Conservation (phyloP, 2,888 invertebrate species). For the Nomada ferruginata region DNA sequence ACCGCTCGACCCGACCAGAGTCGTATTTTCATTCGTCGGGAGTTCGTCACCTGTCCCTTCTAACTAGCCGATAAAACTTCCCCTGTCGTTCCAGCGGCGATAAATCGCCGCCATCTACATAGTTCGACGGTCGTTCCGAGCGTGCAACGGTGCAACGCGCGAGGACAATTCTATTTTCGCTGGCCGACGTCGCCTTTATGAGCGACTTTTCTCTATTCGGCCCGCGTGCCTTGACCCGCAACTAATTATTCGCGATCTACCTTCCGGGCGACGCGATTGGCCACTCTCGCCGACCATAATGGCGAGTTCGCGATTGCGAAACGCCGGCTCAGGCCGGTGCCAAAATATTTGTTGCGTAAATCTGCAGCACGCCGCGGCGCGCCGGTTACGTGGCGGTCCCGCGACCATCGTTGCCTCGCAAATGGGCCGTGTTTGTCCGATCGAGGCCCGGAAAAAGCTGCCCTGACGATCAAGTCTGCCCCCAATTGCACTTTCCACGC, state of each 20-base stretch:
- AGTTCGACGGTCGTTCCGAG: not conserved
- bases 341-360: conserved; percentile 72
- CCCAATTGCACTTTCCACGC: conserved; percentile 12
- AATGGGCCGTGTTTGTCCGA: conserved; percentile 64
- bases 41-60: not conserved
- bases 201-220: conserved; percentile 37
- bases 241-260: conserved; percentile 69
- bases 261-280: conserved; percentile 58
- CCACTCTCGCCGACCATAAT: conserved; percentile 30
- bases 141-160: conserved; percentile 19
- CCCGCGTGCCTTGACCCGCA: conserved; percentile 67
- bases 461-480: conserved; percentile 8
- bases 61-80: conserved; percentile 4
- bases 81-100: conserved; percentile 1
- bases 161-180: conserved; percentile 61
- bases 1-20: not conserved
- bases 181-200: conserved; percentile 7
- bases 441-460: conserved; percentile 46
- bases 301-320: conserved; percentile 68
- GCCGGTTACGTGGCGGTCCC: conserved; percentile 33
- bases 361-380: conserved; percentile 5
- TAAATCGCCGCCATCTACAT: not conserved
- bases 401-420: conserved; percentile 18
- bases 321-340: conserved; percentile 51
- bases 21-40: not conserved